Base-by-base conservation (phyloP, 1,140 invertebrate species). In the Musca domestica region DNA sequence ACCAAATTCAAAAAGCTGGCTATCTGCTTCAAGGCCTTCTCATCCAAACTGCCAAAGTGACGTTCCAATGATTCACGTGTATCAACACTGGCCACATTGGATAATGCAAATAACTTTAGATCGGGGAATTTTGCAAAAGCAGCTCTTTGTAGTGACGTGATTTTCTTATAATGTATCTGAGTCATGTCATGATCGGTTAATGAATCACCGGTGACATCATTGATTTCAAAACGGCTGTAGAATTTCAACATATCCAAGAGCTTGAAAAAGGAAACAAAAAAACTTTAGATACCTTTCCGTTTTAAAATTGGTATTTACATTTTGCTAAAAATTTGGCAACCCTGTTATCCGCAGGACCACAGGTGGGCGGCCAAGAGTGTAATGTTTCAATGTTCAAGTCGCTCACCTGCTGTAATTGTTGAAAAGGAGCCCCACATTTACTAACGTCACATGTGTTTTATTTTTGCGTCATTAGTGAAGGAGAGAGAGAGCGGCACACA, bases 221-320 rank as follows among this genome's bases (percentile, higher is more conserved):
- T 97, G 67, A 99, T 99, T 84, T 99, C 98, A 85, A 99, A 99
- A 69, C 93, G 87, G 0, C 94, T 90, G 83, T 99, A 99, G 76
- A 98, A 98, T 80, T 96, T 96, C 12, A 99, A 83, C 90, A 96
- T 97, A 70, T 98, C 93, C 71, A 99, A 81, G 3, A 99, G 84
- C 91, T 98, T 85, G 23, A 88, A 87, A 73, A 78, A 74, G 76
- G 79, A 77, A 63, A 23, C 15, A 3, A 23, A 52, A 66, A 66
- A 23, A 41, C 10, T 2, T 7, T 5, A 41, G 2, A 41, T 12
- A 41, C 12, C 2, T 41, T 41, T 41, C 2, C 34, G 34, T 41
- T 41, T 41, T 41, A 10, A 41, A n/a, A n/a, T n/a, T n/a, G n/a
- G n/a, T n/a, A 41, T 41, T 41, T 12, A 30, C 9, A 30, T 4